These are phyloP conservation scores for Urocynchramus pylzowi DNA, from an alignment of 2,113 vertebrate genomes.

Conservation along the genomic window DNA sequence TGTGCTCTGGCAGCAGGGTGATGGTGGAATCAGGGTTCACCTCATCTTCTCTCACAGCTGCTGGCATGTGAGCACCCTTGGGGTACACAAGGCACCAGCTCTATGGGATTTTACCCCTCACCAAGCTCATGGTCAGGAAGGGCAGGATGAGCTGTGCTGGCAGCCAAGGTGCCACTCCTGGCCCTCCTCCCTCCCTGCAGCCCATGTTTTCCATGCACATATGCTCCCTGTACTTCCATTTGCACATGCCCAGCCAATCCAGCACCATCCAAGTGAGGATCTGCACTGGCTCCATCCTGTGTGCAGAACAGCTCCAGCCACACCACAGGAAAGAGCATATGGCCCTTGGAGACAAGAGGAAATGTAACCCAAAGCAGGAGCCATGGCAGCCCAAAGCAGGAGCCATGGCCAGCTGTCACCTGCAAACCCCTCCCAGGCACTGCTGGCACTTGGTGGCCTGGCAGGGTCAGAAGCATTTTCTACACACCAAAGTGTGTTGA, in stretches of 20 bases:
- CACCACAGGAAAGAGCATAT: background rate
- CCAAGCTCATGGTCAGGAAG: fast-evolving
- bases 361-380: background rate
- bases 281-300: background rate
- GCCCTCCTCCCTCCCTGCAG: background rate
- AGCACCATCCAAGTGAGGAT: background rate
- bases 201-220: background rate
- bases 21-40: background rate
- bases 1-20: background rate
- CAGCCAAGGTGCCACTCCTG: background rate
- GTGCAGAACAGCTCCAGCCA: background rate
- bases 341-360: background rate
- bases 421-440: background rate
- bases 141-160: background rate
- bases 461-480: background rate
- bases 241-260: background rate
- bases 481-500: fast-evolving
- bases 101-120: background rate
- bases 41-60: background rate
- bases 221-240: background rate
- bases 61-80: background rate
- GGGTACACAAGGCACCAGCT: background rate
- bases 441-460: background rate
- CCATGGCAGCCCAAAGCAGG: background rate
- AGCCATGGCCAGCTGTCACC: background rate